Base-by-base conservation (phyloP, 2,797 vertebrate species). In the Enteromius radiatus region DNA sequence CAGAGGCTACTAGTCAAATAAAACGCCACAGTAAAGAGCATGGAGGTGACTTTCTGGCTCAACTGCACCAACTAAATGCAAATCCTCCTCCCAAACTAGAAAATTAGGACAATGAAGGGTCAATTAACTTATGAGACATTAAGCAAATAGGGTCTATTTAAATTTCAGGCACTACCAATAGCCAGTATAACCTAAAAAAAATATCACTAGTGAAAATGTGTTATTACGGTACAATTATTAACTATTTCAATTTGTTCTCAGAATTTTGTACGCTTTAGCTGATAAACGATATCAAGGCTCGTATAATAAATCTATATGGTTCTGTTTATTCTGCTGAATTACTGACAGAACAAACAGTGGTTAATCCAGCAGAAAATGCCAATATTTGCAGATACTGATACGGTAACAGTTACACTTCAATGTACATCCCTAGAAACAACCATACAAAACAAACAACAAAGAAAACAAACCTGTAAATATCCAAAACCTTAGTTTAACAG, bases 21-120 rank as follows among this genome's bases (percentile, higher is more conserved):
- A 19, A 84, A 85, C 82, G 84, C 86, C 84, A 87, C 8, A 26
- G 45, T 71, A 73, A 49, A 59, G 31, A 75, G 31, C 43, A 87
- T 78, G 76, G 84, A 90, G 88, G 87, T 81, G 61, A 81, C 85
- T 79, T 87, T 87, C 84, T 85, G 89, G 89, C 87, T 88, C 89
- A 84, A 85, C 87, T 87, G 87, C 90, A 92, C 90, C 88, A 86
- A 87, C 82, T 86, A 89, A 91, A 93, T 89, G 88, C 89, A 90
- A 92, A 92, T 90, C 81, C 83, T 78, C 75, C 81, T 85, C 31
- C 64, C 43, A 63, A 28, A 63, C 1, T 65, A 6, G 14, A 31
- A 81, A 61, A 49, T 38, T 10, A 73, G 15, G 28, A 47, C 21
- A 23, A 47, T 4, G 0, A 74, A 74, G 31, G 31, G 21, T 49